Conservation (phyloP, 2,797 vertebrate species). For the Brotula barbata region DNA sequence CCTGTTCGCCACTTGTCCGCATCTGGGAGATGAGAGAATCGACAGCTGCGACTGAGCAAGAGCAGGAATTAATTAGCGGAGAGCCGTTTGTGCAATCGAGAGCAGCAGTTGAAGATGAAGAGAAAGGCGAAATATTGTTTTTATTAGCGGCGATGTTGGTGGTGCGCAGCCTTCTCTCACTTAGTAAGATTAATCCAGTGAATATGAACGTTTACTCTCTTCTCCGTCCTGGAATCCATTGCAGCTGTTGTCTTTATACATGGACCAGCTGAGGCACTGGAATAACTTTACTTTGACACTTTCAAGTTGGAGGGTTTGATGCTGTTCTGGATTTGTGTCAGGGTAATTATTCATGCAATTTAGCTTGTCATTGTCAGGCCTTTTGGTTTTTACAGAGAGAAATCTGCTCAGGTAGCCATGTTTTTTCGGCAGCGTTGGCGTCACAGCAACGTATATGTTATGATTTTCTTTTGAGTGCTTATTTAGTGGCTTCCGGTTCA, state of each 20-base stretch:
- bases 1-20: constrained; percentile 81
- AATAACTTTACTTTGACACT: constrained; percentile 78
- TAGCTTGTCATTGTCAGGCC: constrained; percentile 39
- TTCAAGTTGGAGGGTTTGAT: constrained; percentile 66
- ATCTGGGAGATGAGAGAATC: constrained; percentile 73
- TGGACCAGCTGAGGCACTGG: constrained; percentile 63
- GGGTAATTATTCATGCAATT: constrained; percentile 62
- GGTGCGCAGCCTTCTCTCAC: constrained; percentile 70
- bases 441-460: not conserved
- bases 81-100: constrained; percentile 60
- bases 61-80: constrained; percentile 78
- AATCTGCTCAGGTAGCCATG: constrained; percentile 25
- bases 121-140: constrained; percentile 79
- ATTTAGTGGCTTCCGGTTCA: constrained; percentile 24
- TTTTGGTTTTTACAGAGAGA: constrained; percentile 24
- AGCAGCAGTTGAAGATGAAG: constrained; percentile 69
- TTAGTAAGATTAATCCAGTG: constrained; percentile 70
- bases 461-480: constrained; percentile 17
- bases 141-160: constrained; percentile 81
- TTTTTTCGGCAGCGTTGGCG: constrained; percentile 34
- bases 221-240: constrained; percentile 70
- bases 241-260: constrained; percentile 77
- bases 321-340: constrained; percentile 59
- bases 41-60: constrained; percentile 76
- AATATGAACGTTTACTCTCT: constrained; percentile 69